A percentile compares a stretch with the other conserved stretches of the same genome.
Conservation (phyloP, 2,888 invertebrate species). For the Pandemis heparana region DNA sequence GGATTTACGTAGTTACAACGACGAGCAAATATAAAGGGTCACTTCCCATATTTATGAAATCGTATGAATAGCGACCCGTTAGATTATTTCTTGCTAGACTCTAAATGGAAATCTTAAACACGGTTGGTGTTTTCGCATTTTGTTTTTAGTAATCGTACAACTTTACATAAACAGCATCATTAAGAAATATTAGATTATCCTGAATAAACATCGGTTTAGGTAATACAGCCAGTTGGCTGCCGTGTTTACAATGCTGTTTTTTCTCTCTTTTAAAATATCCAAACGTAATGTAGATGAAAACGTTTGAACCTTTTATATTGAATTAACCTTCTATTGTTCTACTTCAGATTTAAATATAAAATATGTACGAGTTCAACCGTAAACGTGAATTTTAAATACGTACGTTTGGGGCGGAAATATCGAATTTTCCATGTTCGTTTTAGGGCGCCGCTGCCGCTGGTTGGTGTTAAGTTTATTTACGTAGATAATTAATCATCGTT, state of each 20-base stretch:
- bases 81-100: no score
- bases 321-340: not conserved
- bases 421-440: slow-evolving; percentile 8
- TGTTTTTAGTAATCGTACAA: no score
- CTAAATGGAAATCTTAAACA: not conserved
- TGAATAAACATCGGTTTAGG: not conserved
- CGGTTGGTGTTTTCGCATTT: not conserved
- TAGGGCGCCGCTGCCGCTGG: not conserved
- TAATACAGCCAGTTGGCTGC: not conserved
- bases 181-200: not conserved
- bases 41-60: no score
- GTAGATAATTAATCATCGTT: slow-evolving; percentile 40
- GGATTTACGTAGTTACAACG: no score
- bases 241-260: not conserved
- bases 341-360: slow-evolving; percentile 11
- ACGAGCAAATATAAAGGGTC: no score
- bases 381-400: not conserved
- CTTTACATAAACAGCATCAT: no score
- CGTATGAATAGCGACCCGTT: no score
- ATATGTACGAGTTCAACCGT: slow-evolving; percentile 12
- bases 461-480: slow-evolving; percentile 30
- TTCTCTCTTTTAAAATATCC: not conserved
- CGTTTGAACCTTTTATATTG: not conserved
- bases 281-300: not conserved
- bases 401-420: not conserved